Percentiles rank a stretch among this genome's conserved stretches.
phyloP scores from a whole-genome alignment of 2,797 vertebrate species.

The Gymnopithys bicolor region DNA sequence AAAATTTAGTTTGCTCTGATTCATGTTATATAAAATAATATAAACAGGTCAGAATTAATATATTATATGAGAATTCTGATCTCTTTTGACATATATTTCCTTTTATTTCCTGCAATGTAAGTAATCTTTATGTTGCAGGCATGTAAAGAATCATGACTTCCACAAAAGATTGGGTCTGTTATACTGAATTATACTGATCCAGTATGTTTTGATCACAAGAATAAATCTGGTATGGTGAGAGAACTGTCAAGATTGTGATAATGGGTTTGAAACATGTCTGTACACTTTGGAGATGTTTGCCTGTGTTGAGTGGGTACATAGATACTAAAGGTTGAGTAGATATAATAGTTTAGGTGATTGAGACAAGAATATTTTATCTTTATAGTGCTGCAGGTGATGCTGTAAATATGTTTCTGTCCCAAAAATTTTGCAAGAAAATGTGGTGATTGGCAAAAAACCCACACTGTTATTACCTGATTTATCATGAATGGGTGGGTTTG shows the following conservation, averaged over 20 bases:
- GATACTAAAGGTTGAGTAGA: not conserved
- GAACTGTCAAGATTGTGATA: not conserved
- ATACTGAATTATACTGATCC: not conserved
- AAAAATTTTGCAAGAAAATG: constrained; percentile 5
- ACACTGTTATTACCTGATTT: constrained; percentile 17
- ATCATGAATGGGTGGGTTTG: not conserved
- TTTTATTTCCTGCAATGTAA: not conserved
- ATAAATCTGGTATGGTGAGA: not conserved
- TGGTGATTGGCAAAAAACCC: constrained; percentile 15
- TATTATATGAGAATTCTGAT: not conserved
- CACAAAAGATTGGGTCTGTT: not conserved
- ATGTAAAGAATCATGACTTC: not conserved
- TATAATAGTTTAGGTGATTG: not conserved
- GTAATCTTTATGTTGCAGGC: not conserved
- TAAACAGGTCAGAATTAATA: not conserved
- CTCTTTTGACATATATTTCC: not conserved
- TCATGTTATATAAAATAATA: not conserved
- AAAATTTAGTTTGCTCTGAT: not conserved
- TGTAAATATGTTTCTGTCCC: not conserved
- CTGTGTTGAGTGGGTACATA: not conserved
- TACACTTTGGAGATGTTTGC: not conserved
- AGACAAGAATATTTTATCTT: not conserved
- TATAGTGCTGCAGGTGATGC: not conserved
- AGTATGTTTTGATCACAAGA: not conserved
- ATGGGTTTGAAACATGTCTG: not conserved